Evolutionary conservation across 2,113 vertebrate species (phyloP).

Genomic region (Spea bombifrons): DNA sequence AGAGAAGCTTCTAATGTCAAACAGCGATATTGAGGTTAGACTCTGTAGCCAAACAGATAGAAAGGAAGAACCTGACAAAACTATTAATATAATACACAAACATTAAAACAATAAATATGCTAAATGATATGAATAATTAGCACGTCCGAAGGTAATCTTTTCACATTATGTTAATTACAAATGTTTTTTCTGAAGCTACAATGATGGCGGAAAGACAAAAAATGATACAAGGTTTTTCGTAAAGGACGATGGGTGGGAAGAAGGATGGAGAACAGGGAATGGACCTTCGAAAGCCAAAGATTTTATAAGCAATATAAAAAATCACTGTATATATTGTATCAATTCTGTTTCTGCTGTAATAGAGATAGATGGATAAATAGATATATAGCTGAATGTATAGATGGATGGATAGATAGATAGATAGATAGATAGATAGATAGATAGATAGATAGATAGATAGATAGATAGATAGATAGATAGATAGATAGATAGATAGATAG

Average conservation of each 20-base stretch:
- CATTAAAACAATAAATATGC: background rate
- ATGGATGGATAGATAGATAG: background rate
- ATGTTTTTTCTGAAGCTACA: conserved; percentile 5
- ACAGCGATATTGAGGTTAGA: conserved; percentile 64
- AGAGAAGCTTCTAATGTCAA: conserved; percentile 68
- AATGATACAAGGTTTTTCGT: background rate
- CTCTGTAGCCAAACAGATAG: conserved; percentile 57
- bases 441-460: background rate
- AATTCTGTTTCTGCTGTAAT: too few species aligned
- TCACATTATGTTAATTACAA: conserved; percentile 25
- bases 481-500: background rate
- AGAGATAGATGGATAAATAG: too few species aligned
- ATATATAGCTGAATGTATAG: background rate
- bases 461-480: background rate
- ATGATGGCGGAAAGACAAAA: background rate
- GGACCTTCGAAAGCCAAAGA: background rate
- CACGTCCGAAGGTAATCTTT: background rate
- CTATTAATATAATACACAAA: conserved; percentile 57
- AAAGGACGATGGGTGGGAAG: background rate
- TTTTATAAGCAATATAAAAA: background rate
- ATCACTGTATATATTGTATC: too few species aligned
- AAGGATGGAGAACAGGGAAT: too few species aligned
- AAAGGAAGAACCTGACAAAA: conserved; percentile 59
- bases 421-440: background rate
- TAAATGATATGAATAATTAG: conserved; percentile 20